Percentiles rank a stretch among this genome's conserved stretches.
These are phyloP conservation scores for Fragum fragum DNA, from an alignment of 2,888 invertebrate genomes.

Conservation along the genomic window DNA sequence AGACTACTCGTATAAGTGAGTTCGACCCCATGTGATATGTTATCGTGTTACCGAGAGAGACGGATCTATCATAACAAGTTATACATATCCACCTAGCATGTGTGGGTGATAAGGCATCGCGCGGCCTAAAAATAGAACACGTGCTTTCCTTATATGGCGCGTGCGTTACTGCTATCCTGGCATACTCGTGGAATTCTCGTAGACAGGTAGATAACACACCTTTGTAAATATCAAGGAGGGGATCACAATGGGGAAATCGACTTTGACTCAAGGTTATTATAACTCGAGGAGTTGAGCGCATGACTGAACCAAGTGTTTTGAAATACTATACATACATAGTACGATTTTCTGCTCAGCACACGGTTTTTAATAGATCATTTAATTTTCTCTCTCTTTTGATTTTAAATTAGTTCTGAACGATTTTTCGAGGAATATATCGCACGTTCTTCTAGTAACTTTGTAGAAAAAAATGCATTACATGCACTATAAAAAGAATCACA, in stretches of 20 bases:
- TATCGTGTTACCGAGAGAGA: no score
- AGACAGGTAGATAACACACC: conserved; percentile 23
- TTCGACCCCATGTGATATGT: background rate
- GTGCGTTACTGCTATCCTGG: conserved; percentile 42
- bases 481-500: no score
- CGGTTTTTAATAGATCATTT: no score
- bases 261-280: conserved; percentile 20
- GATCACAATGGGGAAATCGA: conserved; percentile 28
- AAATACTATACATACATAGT: no score
- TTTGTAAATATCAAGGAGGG: background rate
- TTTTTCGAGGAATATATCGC: no score
- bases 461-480: no score
- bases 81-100: conserved; percentile 19
- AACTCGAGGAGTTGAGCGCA: no score
- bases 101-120: conserved; percentile 32
- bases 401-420: no score
- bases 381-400: no score
- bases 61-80: background rate
- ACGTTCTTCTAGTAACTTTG: no score
- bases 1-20: background rate
- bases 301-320: no score
- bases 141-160: conserved; percentile 58
- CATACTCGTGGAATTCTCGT: conserved; percentile 35
- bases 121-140: conserved; percentile 48
- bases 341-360: no score